Evolutionary conservation across 2,888 invertebrate species (phyloP).

Genomic region (Villa cingulata): DNA sequence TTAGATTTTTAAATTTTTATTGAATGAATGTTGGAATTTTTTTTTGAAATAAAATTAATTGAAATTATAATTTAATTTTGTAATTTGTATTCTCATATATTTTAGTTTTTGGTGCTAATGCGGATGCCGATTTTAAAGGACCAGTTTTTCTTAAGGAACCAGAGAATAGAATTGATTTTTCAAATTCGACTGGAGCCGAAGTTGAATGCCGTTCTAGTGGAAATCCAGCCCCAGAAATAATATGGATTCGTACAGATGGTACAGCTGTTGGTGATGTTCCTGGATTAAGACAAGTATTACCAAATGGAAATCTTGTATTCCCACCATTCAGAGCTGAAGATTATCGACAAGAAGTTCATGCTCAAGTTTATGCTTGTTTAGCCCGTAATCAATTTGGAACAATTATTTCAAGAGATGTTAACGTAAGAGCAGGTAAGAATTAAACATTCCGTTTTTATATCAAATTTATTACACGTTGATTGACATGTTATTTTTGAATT

Average conservation of each 20-base stretch:
- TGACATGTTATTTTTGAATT: too few relatives aligned
- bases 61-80: too few relatives aligned
- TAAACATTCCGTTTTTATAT: too few relatives aligned
- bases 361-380: slow-evolving; percentile 84
- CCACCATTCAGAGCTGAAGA: slow-evolving; percentile 89
- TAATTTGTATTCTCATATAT: slow-evolving; percentile 1
- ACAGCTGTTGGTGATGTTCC: slow-evolving; percentile 84
- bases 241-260: slow-evolving; percentile 86
- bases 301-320: slow-evolving; percentile 86
- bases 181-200: slow-evolving; percentile 84
- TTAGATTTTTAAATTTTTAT: too few relatives aligned
- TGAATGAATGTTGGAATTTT: too few relatives aligned
- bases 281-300: slow-evolving; percentile 70
- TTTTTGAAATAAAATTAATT: too few relatives aligned
- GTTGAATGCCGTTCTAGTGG: slow-evolving; percentile 87
- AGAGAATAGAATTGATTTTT: slow-evolving; percentile 81
- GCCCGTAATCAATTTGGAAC: slow-evolving; percentile 82
- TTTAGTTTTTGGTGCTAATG: slow-evolving; percentile 23
- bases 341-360: slow-evolving; percentile 87
- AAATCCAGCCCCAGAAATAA: slow-evolving; percentile 79
- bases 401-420: slow-evolving; percentile 82
- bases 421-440: slow-evolving; percentile 89
- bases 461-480: too few relatives aligned
- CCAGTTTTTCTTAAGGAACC: slow-evolving; percentile 89
- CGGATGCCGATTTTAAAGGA: slow-evolving; percentile 67